phyloP scores from a whole-genome alignment of 2,888 invertebrate species.

The Camponotus fellah region DNA sequence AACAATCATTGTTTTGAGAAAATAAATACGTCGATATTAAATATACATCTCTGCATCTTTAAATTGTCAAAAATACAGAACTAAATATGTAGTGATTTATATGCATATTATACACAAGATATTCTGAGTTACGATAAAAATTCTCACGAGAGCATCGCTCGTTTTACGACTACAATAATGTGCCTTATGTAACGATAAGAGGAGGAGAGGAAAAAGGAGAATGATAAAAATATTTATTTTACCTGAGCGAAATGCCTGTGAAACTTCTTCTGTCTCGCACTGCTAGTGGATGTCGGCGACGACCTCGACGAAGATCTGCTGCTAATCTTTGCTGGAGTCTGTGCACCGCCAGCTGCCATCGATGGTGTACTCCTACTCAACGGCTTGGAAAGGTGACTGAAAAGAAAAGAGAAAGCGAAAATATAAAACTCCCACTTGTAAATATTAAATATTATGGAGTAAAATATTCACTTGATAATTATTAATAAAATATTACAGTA shows the following conservation, averaged over 20 bases:
- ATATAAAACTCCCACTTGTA: neutral
- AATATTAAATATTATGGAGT: neutral
- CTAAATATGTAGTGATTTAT: neutral
- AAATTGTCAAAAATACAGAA: neutral
- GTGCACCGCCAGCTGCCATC: constrained; percentile 83
- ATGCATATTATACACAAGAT: neutral
- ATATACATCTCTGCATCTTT: neutral
- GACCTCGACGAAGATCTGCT: constrained; percentile 82
- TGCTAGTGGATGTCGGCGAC: constrained; percentile 88
- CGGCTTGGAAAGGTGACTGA: constrained; percentile 85
- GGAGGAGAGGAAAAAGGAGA: neutral
- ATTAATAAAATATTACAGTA: neutral
- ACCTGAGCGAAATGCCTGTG: constrained; percentile 93
- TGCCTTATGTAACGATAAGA: neutral
- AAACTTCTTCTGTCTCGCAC: constrained; percentile 95
- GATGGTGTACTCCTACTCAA: constrained; percentile 86
- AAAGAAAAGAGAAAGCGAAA: constrained; percentile 50
- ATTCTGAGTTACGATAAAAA: neutral
- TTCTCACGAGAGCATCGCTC: neutral
- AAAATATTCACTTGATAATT: neutral
- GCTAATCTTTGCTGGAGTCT: constrained; percentile 82
- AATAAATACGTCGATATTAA: neutral
- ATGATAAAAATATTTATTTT: constrained; percentile 53
- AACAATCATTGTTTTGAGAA: neutral
- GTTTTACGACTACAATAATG: neutral